Evolutionary conservation across 2,113 vertebrate genomes (phyloP).

Genomic region (Corydoras maculifer): DNA sequence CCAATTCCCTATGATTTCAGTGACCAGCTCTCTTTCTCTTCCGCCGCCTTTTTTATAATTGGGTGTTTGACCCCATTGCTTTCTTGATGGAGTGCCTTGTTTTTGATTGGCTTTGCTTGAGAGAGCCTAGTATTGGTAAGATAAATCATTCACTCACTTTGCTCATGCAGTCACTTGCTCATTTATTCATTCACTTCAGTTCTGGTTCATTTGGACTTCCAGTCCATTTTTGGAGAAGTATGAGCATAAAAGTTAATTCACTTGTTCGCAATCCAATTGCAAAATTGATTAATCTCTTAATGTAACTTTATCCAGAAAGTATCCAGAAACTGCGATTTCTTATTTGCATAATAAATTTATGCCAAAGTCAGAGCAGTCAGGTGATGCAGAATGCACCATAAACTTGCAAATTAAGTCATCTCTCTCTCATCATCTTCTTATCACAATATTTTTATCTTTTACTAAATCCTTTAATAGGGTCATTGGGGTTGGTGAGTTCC

Average conservation of each 20-base stretch:
- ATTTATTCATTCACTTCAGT: neutral
- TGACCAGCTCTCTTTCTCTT: constrained; percentile 46
- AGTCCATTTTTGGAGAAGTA: neutral
- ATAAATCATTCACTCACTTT: constrained; percentile 15
- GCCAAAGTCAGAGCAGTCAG: too few species aligned
- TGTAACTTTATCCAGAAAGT: too few species aligned
- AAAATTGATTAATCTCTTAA: neutral
- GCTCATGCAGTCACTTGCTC: neutral
- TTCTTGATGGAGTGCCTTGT: constrained; percentile 32
- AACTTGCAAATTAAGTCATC: too few species aligned
- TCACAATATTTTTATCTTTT: too few species aligned
- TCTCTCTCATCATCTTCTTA: too few species aligned
- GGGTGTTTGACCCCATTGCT: constrained; percentile 54
- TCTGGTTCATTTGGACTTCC: neutral
- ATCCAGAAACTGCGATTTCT: too few species aligned
- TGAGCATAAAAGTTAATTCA: neutral
- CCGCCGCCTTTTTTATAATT: constrained; percentile 43
- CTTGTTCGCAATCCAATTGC: neutral
- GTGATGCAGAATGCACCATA: too few species aligned
- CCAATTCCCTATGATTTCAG: constrained; percentile 47
- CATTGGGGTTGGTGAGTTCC: too few species aligned
- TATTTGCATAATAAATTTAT: too few species aligned
- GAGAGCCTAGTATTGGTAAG: constrained; percentile 23
- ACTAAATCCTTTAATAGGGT: too few species aligned
- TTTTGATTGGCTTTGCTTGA: constrained; percentile 32